Evolutionary conservation across 2,797 vertebrate species (phyloP).

Genomic region (Mastacembelus armatus): DNA sequence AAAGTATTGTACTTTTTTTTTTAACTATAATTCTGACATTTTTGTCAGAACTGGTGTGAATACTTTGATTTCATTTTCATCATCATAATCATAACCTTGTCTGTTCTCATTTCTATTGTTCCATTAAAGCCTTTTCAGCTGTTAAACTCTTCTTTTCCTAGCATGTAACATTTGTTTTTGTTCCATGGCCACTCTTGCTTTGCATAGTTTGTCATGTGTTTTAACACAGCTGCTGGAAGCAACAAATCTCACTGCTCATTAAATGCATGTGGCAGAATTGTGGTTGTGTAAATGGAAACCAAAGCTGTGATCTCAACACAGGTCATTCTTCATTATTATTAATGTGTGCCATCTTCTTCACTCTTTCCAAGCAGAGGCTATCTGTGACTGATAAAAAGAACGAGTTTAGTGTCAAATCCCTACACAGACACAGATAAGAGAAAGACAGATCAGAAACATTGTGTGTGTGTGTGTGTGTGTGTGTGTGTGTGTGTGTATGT

Average conservation of each 20-base stretch:
- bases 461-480: not conserved
- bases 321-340: not conserved
- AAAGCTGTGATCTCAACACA: not conserved
- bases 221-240: not conserved
- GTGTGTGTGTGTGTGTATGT: conserved; percentile 3
- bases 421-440: conserved; percentile 24
- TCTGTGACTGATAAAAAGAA: conserved; percentile 29
- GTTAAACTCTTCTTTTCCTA: not conserved
- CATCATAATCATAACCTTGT: not conserved
- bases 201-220: conserved; percentile 1
- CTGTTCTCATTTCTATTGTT: too few species aligned
- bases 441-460: not conserved
- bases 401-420: conserved; percentile 31
- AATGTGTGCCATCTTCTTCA: conserved; percentile 3
- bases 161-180: not conserved
- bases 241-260: too few species aligned
- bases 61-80: not conserved
- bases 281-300: not conserved
- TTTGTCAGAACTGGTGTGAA: not conserved
- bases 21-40: not conserved
- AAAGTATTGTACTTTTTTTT: not conserved
- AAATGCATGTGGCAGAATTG: too few species aligned
- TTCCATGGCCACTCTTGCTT: not conserved
- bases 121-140: too few species aligned
- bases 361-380: conserved; percentile 7